Evolutionary conservation across 2,888 invertebrate species (phyloP).

Genomic region (Liopterus haemorrhoidalis): DNA sequence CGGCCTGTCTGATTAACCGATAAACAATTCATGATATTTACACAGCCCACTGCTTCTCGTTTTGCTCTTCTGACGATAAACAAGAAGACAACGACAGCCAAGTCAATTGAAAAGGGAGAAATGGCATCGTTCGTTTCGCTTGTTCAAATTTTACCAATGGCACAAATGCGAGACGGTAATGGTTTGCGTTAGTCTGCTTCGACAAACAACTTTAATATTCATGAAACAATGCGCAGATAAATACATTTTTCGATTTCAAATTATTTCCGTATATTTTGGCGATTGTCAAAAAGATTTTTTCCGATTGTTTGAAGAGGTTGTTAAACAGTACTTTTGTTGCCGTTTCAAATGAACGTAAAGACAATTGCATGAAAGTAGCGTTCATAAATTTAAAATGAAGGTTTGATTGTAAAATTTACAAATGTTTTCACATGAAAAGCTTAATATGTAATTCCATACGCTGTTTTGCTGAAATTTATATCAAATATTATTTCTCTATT

Average conservation of each 20-base stretch:
- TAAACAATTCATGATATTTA: slow-evolving; percentile 48
- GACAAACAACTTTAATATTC: slow-evolving; percentile 15
- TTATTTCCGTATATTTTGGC: no score
- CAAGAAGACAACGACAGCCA: slow-evolving; percentile 11
- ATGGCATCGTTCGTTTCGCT: slow-evolving; percentile 6
- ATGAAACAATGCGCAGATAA: slow-evolving; percentile 12
- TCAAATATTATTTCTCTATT: no score
- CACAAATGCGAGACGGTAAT: slow-evolving; percentile 13
- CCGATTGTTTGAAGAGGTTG: no score
- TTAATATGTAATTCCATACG: no score
- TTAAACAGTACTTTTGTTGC: no score
- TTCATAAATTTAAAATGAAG: no score
- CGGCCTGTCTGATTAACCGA: slow-evolving; percentile 43
- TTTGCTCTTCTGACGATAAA: slow-evolving; percentile 16
- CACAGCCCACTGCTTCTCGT: slow-evolving; percentile 31
- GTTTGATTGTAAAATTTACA: no score
- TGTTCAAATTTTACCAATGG: slow-evolving; percentile 17
- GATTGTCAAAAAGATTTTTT: no score
- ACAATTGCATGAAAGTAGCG: no score
- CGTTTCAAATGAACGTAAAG: no score
- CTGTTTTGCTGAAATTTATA: no score
- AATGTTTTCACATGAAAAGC: no score
- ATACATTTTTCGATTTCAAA: neutral
- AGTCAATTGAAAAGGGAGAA: slow-evolving; percentile 10
- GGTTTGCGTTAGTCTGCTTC: slow-evolving; percentile 12